Conservation (phyloP, 1,140 invertebrate genomes). For the Aphaenogaster ashmeadi region DNA sequence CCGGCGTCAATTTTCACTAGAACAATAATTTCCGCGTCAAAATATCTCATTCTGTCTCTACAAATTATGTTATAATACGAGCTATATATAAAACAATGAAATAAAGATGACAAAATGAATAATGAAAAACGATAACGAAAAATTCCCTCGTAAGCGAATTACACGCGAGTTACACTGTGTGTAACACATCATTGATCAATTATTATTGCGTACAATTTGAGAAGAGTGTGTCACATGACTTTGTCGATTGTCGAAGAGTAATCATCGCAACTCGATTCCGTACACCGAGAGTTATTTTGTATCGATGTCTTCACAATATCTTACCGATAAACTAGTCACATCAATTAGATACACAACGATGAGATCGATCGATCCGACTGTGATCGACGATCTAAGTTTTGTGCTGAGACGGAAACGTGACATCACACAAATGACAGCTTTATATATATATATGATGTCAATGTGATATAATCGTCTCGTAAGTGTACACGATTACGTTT, state of each 20-base stretch:
- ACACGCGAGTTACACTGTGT: neutral
- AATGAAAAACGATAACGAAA: neutral
- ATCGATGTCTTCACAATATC: conserved; percentile 25
- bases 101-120: conserved; percentile 11
- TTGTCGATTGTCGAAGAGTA: neutral
- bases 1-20: neutral
- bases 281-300: conserved; percentile 30
- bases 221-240: neutral
- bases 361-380: neutral
- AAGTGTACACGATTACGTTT: conserved; percentile 23
- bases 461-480: conserved; percentile 3
- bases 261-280: neutral
- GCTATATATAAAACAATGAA: neutral
- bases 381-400: conserved; percentile 8
- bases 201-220: conserved; percentile 1
- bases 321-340: conserved; percentile 17
- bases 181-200: neutral
- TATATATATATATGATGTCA: conserved; percentile 20
- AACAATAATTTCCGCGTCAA: neutral
- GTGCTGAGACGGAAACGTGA: neutral
- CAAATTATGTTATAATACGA: neutral
- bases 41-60: neutral
- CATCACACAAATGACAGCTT: conserved; percentile 30
- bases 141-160: neutral
- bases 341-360: conserved; percentile 40